Base-by-base conservation (phyloP, 2,888 invertebrate species). In the Microctonus aethiopoides region DNA sequence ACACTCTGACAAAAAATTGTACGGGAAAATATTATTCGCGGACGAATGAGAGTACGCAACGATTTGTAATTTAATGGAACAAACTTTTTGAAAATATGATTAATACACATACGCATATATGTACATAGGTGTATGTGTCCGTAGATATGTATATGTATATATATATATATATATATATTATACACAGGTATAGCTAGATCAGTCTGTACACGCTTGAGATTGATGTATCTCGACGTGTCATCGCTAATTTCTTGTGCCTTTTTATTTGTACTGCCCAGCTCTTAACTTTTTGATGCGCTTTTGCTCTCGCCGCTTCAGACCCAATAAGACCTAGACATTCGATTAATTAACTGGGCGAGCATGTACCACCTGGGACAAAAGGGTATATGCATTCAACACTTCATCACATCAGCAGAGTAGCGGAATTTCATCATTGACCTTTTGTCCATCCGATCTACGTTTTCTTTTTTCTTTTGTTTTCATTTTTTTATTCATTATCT, bases 201-300 rank as follows among this genome's bases (percentile, higher is more conserved):
- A 29, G 7, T 3, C 29, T 7, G 3, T 29, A 29, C 65, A 57
- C 68, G 59, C 54, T 56, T 68, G 84, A 83, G 84, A 84, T 84
- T 82, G 83, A 84, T 84, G 83, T 76, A 80, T n/a, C n/a, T n/a
- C 76, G 74, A 73, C 80, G 79, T 83, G 84, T 84, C 84, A 83
- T 84, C 79, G 78, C 81, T 81, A 83, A 85, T 39, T 72, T 74
- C 73, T 67, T 68, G 69, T 61, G 52, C 65, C 74, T 60, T 68
- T 63, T 59, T 65, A 72, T 61, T 67, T 63, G 59, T 70, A 67
- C 65, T 69, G n/a, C n/a, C 68, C 71, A 72, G 75, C 75, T 72
- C 76, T 73, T 75, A 68, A 72, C 72, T 74, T 74, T 71, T 70
- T 70, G 72, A 71, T 71, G 56, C 61, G 75, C 76, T 78, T 76